These are phyloP conservation scores for Spheniscus mendiculus DNA, from an alignment of 2,113 vertebrate genomes.

Conservation along the genomic window DNA sequence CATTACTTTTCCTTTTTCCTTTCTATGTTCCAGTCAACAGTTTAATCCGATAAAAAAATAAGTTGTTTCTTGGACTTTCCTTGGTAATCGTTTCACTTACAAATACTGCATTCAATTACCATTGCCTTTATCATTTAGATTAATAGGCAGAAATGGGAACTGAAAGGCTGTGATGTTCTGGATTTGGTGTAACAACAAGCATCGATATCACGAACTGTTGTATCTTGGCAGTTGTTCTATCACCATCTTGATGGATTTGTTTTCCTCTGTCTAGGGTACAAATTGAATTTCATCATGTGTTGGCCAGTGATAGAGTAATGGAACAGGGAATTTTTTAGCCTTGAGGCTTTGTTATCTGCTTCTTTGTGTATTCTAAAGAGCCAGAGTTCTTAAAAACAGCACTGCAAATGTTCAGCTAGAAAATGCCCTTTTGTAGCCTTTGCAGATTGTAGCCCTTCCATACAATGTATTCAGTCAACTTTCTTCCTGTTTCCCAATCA, in stretches of 20 bases:
- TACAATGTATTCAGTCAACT: constrained; percentile 69
- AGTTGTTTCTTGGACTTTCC: not conserved
- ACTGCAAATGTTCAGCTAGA: constrained; percentile 59
- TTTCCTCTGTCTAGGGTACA: constrained; percentile 38
- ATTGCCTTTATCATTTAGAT: constrained; percentile 16
- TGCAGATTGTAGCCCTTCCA: constrained; percentile 65
- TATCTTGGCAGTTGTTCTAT: constrained; percentile 47
- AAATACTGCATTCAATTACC: constrained; percentile 13
- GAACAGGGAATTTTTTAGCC: constrained; percentile 43
- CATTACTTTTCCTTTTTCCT: constrained; percentile 8
- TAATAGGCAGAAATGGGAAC: constrained; percentile 6
- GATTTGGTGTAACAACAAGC: not conserved
- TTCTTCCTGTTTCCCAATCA: constrained; percentile 78
- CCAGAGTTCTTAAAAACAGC: constrained; percentile 59
- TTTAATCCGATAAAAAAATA: constrained; percentile 1
- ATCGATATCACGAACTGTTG: not conserved
- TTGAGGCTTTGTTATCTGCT: constrained; percentile 39
- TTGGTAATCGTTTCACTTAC: constrained; percentile 28
- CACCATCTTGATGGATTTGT: constrained; percentile 41
- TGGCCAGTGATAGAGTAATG: constrained; percentile 2
- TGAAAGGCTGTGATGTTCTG: constrained; percentile 3
- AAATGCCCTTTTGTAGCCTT: constrained; percentile 76
- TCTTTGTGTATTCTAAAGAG: constrained; percentile 60
- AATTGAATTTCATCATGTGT: constrained; percentile 50
- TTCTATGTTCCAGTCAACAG: constrained; percentile 20